Evolutionary conservation across 2,113 vertebrate genomes (phyloP).

Genomic region (Pseudonaja textilis): DNA sequence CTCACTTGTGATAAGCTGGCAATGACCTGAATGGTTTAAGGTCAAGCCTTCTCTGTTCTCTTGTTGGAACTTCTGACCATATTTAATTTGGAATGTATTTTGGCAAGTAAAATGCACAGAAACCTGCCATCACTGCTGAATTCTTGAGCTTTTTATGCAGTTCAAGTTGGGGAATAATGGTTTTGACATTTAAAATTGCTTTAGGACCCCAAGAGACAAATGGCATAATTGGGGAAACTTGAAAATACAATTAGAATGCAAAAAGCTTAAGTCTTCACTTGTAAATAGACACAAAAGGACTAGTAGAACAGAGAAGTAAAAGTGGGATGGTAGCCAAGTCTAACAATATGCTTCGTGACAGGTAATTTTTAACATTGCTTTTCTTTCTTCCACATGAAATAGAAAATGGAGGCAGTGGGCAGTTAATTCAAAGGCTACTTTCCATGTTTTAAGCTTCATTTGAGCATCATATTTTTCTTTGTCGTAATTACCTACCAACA

Average conservation of each 20-base stretch:
- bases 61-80: constrained; percentile 36
- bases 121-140: constrained; percentile 38
- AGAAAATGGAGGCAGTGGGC: constrained; percentile 10
- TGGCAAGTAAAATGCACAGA: constrained; percentile 34
- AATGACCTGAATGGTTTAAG: constrained; percentile 47
- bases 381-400: constrained; percentile 13
- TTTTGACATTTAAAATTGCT: constrained; percentile 34
- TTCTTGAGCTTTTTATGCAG: constrained; percentile 28
- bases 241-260: constrained; percentile 33
- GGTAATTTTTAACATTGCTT: constrained; percentile 10
- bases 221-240: constrained; percentile 20
- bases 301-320: background rate
- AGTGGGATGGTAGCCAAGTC: background rate
- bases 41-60: constrained; percentile 41
- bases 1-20: constrained; percentile 38
- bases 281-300: constrained; percentile 15
- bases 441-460: constrained; percentile 18
- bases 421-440: constrained; percentile 29
- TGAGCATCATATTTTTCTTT: constrained; percentile 22
- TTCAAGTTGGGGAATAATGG: background rate
- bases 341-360: constrained; percentile 12
- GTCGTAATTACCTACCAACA: constrained; percentile 13
- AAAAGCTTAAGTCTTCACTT: constrained; percentile 11
- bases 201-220: constrained; percentile 36
- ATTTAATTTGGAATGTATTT: constrained; percentile 26